Evolutionary conservation across 64 coral and sea anemone genomes (phyloP), one percentile per base, ranked within the genome.

Genomic region (Actinia tenebrosa): DNA sequence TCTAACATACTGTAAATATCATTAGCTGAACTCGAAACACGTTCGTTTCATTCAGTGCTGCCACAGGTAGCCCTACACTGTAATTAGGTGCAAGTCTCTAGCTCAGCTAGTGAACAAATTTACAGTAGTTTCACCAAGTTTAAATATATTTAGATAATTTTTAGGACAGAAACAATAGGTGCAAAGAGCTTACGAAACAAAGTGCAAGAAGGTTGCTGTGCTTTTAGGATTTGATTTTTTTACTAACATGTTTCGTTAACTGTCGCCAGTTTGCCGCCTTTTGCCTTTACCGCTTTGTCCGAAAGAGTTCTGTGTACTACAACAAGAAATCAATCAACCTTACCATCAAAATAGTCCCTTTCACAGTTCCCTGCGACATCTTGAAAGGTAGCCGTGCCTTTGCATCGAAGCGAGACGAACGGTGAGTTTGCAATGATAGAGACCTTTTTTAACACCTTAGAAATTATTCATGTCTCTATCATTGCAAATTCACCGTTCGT

Each of bases 161-260:
- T 61, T 18, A 77, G n/a, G 18, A 77, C 71, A 50, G 47, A 50
- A 77, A 77, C 23, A 19, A 61, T 25, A 66, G 63, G 63, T 37
- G 44, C n/a, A 81, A 25, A 37, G 13, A 81, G 14, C 46, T 81
- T 53, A 53, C 4, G 14, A 81, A 81, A 16, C 7, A 20, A 50
- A 53, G 27, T 81, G 18, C 27, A 16, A 25, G 7, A 81, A 50
- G 53, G 7, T 66, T 25, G 19, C 4, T 22, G n/a, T 66, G n/a
- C 7, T 66, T 66, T 23, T 23, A 66, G 63, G 2, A 66, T 66
- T 66, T 27, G 77, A 26, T n/a, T 75, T 75, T 79, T 37, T 37
- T 79, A 79, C 77, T 79, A 79, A 79, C 77, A 79, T 79, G 5
- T 79, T 79, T 79, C 77, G 27, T 16, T 47, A 44, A 79, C 77